These are phyloP conservation scores for Toxotes jaculatrix DNA, from an alignment of 2,113 vertebrate genomes.

Conservation along the genomic window DNA sequence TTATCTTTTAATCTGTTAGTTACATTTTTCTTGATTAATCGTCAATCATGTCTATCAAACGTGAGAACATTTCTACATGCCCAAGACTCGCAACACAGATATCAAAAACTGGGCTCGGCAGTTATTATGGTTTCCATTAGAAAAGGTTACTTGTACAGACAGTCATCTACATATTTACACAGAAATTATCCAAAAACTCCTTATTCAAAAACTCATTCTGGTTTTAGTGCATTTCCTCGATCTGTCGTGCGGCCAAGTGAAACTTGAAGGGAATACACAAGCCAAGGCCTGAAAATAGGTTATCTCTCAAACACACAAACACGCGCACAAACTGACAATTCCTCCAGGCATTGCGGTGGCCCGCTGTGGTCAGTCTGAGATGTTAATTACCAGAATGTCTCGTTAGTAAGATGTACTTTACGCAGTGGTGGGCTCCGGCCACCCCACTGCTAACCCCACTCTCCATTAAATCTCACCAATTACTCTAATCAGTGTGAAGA, in stretches of 20 bases:
- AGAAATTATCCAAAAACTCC: not conserved
- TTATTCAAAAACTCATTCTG: not conserved
- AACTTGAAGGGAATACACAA: slow-evolving; percentile 23
- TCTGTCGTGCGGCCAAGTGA: not conserved
- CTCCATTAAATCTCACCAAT: slow-evolving; percentile 83
- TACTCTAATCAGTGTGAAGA: slow-evolving; percentile 82
- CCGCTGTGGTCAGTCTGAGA: slow-evolving; percentile 72
- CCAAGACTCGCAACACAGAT: not conserved
- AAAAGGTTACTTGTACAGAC: not conserved
- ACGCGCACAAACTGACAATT: slow-evolving; percentile 58
- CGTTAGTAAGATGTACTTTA: slow-evolving; percentile 80
- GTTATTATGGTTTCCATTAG: not conserved
- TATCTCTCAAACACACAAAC: slow-evolving; percentile 32
- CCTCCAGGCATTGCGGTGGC: slow-evolving; percentile 62
- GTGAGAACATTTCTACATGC: not conserved
- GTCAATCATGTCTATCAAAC: not conserved
- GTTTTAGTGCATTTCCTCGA: not conserved
- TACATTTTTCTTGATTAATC: not conserved
- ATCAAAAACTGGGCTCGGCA: not conserved
- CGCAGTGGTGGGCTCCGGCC: slow-evolving; percentile 73
- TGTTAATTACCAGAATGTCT: slow-evolving; percentile 79
- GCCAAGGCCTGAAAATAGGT: slow-evolving; percentile 54
- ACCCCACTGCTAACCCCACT: slow-evolving; percentile 76
- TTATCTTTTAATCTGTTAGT: not conserved
- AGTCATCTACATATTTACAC: not conserved